Base-by-base conservation (phyloP, 2,888 invertebrate genomes). In the Tenodera sinensis region DNA sequence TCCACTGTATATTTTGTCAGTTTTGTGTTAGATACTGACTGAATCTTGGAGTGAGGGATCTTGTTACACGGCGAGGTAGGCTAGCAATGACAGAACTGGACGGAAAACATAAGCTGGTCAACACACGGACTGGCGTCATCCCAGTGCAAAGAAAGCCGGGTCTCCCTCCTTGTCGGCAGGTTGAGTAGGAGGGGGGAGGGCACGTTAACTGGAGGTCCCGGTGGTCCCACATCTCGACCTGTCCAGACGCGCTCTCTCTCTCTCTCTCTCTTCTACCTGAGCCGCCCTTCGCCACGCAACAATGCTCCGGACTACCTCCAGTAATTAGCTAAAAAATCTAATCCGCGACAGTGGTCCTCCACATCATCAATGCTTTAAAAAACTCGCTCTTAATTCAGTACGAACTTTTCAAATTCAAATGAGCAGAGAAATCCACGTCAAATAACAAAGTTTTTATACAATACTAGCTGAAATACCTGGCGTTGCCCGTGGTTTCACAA, bases 121-220 rank as follows among this genome's bases (percentile, higher is more conserved):
- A 71, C 54, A 71, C 54, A 71, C 54, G 54, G 54, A 25, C 54
- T 71, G 54, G 54, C 54, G 54, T 71, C 54, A 71, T 25, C 25
- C 6, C 54, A 71, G 54, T 71, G 54, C 54, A 71, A 71, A 71
- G 54, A 71, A 71, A 71, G 54, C 54, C 54, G 54, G 25, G 54
- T 71, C 54, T 30, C 84, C 30, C n/a, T 9, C 84, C n/a, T 27
- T 85, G 30, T 27, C 28, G 28, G 27, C 34, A 34, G 30, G 84
- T 34, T 84, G 20, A 84, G 42, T 34, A n/a, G 82, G 83, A 82
- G 81, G 82, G 34, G 82, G 88, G 88, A 30, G 85, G 85, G 85
- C n/a, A 42, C 42, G 85, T 88, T 88, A 88, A 88, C 88, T 88
- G 85, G 34, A 88, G 85, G 88, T 30, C 88, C 28, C 42, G 88